Conservation (phyloP, 2,113 vertebrate genomes). For the Pterocles orientalis region DNA sequence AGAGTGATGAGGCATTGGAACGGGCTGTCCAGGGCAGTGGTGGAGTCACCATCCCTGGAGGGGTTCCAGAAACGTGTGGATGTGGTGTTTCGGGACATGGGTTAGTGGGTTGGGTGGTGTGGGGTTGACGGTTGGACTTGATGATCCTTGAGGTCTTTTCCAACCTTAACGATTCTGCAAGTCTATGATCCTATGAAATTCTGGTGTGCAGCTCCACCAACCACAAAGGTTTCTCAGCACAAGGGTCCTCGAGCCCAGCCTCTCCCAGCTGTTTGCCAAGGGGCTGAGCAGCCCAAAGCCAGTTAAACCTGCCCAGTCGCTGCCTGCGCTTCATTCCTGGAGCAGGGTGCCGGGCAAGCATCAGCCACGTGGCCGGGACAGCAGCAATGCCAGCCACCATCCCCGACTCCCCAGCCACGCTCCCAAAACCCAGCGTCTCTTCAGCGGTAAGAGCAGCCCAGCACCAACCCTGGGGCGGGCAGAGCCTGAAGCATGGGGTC, state of each 20-base stretch:
- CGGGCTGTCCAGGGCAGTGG: no score
- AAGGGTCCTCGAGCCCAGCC: neutral
- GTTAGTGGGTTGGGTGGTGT: no score
- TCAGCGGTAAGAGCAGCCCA: neutral
- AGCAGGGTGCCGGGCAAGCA: neutral
- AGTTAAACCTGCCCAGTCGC: neutral
- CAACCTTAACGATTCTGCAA: no score
- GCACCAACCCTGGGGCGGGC: accelerated
- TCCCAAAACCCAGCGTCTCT: neutral
- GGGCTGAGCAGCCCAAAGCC: neutral
- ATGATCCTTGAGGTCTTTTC: no score
- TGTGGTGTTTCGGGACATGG: no score
- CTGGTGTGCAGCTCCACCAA: neutral
- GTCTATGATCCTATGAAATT: neutral
- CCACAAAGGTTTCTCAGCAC: neutral
- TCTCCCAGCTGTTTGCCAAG: neutral
- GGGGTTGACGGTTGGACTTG: no score
- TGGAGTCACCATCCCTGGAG: no score
- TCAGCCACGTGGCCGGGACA: neutral
- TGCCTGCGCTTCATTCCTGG: neutral
- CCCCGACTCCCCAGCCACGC: accelerated
- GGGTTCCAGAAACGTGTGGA: no score
- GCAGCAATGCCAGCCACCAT: neutral
- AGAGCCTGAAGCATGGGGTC: neutral
- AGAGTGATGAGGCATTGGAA: no score